Evolutionary conservation across 1,140 invertebrate species (phyloP).

Genomic region (Streblospio benedicti): DNA sequence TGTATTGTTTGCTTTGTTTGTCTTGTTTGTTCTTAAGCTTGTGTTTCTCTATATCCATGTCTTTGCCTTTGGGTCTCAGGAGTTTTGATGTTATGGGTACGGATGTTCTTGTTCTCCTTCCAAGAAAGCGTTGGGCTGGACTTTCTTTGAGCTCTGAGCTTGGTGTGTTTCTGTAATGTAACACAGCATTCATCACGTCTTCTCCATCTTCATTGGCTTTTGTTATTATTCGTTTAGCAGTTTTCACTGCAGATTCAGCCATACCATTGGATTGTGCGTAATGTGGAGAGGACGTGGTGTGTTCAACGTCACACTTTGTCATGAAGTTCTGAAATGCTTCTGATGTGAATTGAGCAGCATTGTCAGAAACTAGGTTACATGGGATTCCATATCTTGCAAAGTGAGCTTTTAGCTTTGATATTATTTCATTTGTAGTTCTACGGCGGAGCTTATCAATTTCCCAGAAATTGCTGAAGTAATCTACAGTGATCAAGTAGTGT

Average conservation of each 20-base stretch:
- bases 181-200: slow-evolving; percentile 18
- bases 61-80: background rate
- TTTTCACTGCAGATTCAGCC: background rate
- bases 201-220: background rate
- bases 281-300: background rate
- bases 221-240: background rate
- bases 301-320: slow-evolving; percentile 4
- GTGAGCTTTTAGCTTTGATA: slow-evolving; percentile 12
- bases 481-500: slow-evolving; percentile 4
- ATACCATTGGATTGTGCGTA: background rate
- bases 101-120: slow-evolving; percentile 15
- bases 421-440: background rate
- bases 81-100: slow-evolving; percentile 11
- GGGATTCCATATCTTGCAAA: slow-evolving; percentile 26
- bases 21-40: too few relatives aligned
- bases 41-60: too few relatives aligned
- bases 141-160: slow-evolving; percentile 18
- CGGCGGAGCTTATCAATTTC: slow-evolving; percentile 6
- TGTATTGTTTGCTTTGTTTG: too few relatives aligned
- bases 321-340: slow-evolving; percentile 22
- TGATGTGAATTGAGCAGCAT: slow-evolving; percentile 23
- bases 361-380: slow-evolving; percentile 21
- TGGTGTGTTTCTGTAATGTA: slow-evolving; percentile 25
- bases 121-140: slow-evolving; percentile 24
- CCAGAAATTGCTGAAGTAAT: slow-evolving; percentile 9